phyloP scores from a whole-genome alignment of 2,888 invertebrate genomes.

The Andricus curvator region DNA sequence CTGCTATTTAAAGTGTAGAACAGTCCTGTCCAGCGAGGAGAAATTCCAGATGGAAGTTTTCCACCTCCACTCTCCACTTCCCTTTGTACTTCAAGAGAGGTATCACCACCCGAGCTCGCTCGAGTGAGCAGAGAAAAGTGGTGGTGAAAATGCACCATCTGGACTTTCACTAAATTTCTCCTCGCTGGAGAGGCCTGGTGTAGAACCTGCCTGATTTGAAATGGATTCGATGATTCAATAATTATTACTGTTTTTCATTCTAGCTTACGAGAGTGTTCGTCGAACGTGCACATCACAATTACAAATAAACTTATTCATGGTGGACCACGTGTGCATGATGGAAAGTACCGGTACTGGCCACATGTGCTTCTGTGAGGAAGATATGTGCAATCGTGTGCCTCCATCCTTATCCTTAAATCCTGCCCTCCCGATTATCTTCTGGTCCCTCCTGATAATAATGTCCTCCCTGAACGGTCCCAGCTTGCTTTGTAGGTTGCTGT shows the following conservation, averaged over 20 bases:
- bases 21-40: no score
- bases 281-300: constrained; percentile 95
- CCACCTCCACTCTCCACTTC: no score
- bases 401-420: constrained; percentile 72
- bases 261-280: constrained; percentile 94
- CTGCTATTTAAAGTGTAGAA: no score
- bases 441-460: constrained; percentile 69
- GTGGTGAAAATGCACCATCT: no score
- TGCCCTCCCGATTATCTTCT: constrained; percentile 68
- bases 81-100: no score
- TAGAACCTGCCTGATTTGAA: no score
- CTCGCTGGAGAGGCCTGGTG: no score
- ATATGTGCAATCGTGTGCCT: constrained; percentile 90
- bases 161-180: no score
- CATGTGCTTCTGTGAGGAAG: constrained; percentile 99
- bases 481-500: constrained; percentile 77
- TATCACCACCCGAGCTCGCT: no score
- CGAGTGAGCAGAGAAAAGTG: no score
- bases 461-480: constrained; percentile 67
- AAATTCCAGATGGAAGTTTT: no score
- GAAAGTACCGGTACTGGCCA: constrained; percentile 98
- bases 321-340: constrained; percentile 99
- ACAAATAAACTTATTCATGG: constrained; percentile 98
- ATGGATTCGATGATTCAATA: not conserved
- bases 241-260: constrained; percentile 58